Conservation (phyloP, 1,140 invertebrate species). For the silkworm (Bombyx mori) region DNA sequence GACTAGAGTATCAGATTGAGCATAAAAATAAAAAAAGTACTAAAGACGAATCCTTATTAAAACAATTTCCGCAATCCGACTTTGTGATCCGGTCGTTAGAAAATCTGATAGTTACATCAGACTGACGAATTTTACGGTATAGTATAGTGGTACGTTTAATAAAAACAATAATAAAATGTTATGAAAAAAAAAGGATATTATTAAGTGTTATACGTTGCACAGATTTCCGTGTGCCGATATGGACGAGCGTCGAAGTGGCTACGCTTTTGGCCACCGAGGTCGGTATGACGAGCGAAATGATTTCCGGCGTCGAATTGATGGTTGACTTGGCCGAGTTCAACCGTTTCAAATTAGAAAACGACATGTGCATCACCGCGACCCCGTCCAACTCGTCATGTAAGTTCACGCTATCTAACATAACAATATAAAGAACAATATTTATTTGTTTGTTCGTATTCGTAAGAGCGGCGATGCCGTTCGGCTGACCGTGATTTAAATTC, state of each 20-base stretch:
- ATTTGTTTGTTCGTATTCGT: too few species aligned
- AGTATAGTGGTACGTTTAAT: not conserved
- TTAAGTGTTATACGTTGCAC: conserved; percentile 1
- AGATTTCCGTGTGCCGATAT: conserved; percentile 27
- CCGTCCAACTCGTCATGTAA: not conserved
- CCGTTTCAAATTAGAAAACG: conserved; percentile 15
- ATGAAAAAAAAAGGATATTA: too few species aligned
- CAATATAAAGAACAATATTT: not conserved
- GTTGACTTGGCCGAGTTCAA: conserved; percentile 24
- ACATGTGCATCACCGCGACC: conserved; percentile 1
- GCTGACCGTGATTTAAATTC: too few species aligned
- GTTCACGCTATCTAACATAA: not conserved
- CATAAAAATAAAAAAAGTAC: too few species aligned
- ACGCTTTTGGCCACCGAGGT: conserved; percentile 21
- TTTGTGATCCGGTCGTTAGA: too few species aligned
- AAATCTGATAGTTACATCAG: too few species aligned
- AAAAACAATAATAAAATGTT: not conserved
- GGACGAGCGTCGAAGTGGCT: conserved; percentile 27
- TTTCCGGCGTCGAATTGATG: conserved; percentile 11
- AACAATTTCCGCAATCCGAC: too few species aligned
- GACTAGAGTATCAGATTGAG: too few species aligned
- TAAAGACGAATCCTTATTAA: too few species aligned
- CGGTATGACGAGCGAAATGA: conserved; percentile 10
- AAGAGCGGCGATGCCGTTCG: too few species aligned
- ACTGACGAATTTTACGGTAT: not conserved